Evolutionary conservation across 2,113 vertebrate genomes (phyloP), one percentile per base, ranked within the genome.

Genomic region (Seriola rivoliana): DNA sequence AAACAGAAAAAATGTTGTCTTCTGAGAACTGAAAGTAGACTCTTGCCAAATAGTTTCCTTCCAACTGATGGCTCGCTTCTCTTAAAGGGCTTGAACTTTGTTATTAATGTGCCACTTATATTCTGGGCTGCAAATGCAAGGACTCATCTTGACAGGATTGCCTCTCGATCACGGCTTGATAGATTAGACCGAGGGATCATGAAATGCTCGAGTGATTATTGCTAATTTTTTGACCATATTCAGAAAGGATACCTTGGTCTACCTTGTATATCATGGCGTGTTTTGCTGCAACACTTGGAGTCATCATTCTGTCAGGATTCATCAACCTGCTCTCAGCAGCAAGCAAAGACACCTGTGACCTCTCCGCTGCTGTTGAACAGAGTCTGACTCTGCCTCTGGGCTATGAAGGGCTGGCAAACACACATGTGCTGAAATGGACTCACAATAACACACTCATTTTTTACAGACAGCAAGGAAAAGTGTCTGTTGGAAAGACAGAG

Each of bases 1-100:
- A 1, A 0, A 40, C 40, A 40, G 29, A 29, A 29, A 29, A 29
- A 29, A 29, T 29, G 2, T 29, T 29, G 29, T 29, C 16, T 63
- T 78, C 17, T 17, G 59, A 71, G 89, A 93, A 92, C 55, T 86
- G 87, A 93, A 70, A 90, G 32, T 44, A 79, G 65, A 76, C 58
- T 69, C 42, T 88, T 90, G 86, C 4, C 12, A 11, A 75, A 87
- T 4, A 16, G 12, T 54, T 89, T 85, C 62, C 89, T 75, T 78
- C 59, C 68, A 36, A 0, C 23, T 25, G 6, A 62, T 64, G 42
- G 54, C 54, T 48, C 36, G 79, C 87, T 88, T 91, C 90, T 77
- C 63, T 64, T 78, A 0, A 9, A 19, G 9, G 13, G 8, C n/a
- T 6, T 29, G 16, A 55, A 4, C 6, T 59, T n/a, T 23, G 42